These are phyloP conservation scores for Phanerotoma sp. DNA, from an alignment of 2,888 invertebrate species.

Conservation along the genomic window DNA sequence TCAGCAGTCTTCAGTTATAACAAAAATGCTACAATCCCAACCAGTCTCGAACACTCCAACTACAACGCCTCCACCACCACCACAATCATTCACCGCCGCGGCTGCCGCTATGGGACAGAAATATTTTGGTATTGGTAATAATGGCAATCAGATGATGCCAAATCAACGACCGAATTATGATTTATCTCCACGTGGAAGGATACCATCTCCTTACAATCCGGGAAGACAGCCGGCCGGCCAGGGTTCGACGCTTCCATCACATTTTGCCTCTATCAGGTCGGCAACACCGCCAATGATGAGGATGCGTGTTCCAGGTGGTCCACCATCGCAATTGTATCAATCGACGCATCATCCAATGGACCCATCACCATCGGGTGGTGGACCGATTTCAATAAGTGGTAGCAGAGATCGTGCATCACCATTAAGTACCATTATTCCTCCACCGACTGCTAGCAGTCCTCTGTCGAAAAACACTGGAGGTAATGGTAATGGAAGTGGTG, in stretches of 20 bases:
- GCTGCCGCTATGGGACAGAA: constrained; percentile 57
- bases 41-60: constrained; percentile 45
- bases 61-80: constrained; percentile 24
- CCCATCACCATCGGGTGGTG: constrained; percentile 62
- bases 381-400: constrained; percentile 56
- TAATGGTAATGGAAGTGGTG: constrained; percentile 33
- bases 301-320: constrained; percentile 49
- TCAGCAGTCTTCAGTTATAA: constrained; percentile 63
- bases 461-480: constrained; percentile 37
- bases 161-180: constrained; percentile 50
- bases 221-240: constrained; percentile 39
- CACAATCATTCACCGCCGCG: constrained; percentile 55
- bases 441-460: constrained; percentile 56
- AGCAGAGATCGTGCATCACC: constrained; percentile 47
- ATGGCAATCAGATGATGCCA: constrained; percentile 45
- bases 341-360: constrained; percentile 60
- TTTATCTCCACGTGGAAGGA: constrained; percentile 51
- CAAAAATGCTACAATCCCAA: constrained; percentile 64
- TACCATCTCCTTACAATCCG: constrained; percentile 50
- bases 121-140: constrained; percentile 52
- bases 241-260: constrained; percentile 45
- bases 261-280: constrained; percentile 49
- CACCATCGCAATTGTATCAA: constrained; percentile 54
- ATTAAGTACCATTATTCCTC: constrained; percentile 51
- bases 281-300: constrained; percentile 53